phyloP scores from a whole-genome alignment of 2,888 invertebrate genomes.

The Glaucopsyche alexis region DNA sequence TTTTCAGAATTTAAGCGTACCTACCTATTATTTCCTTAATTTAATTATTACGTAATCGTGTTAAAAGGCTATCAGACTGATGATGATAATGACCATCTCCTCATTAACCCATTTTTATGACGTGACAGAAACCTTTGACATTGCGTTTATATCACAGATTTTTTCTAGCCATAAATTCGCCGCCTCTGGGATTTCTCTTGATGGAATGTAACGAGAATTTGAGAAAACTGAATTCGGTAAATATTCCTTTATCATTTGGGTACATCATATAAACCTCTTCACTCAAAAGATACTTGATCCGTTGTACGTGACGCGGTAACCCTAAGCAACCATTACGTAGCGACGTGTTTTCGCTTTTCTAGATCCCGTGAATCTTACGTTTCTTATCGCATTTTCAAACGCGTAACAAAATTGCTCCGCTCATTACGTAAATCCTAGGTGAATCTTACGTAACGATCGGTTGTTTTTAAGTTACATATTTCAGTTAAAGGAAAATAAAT shows the following conservation, averaged over 20 bases:
- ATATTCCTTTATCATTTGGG: slow-evolving; percentile 11
- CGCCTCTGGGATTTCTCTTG: neutral
- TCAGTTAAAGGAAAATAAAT: neutral
- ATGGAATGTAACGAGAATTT: neutral
- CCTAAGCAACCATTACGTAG: slow-evolving; percentile 29
- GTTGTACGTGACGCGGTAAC: slow-evolving; percentile 33
- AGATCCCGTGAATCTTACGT: slow-evolving; percentile 17
- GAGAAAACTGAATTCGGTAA: slow-evolving; percentile 16
- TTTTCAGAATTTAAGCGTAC: neutral
- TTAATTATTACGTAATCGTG: neutral
- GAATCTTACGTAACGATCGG: slow-evolving; percentile 10
- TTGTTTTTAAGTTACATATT: slow-evolving; percentile 4
- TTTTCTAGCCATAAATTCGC: neutral
- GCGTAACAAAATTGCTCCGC: slow-evolving; percentile 15
- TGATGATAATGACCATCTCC: neutral
- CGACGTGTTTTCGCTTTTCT: slow-evolving; percentile 22
- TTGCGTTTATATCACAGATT: neutral
- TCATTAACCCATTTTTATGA: neutral
- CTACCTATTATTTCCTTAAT: too few relatives aligned
- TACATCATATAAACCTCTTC: slow-evolving; percentile 18
- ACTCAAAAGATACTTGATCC: slow-evolving; percentile 33
- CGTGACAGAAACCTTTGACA: neutral
- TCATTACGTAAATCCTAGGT: slow-evolving; percentile 21
- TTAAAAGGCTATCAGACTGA: neutral
- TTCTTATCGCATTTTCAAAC: slow-evolving; percentile 22